Evolutionary conservation across 2,797 vertebrate species (phyloP).

Genomic region (Oreortyx pictus): DNA sequence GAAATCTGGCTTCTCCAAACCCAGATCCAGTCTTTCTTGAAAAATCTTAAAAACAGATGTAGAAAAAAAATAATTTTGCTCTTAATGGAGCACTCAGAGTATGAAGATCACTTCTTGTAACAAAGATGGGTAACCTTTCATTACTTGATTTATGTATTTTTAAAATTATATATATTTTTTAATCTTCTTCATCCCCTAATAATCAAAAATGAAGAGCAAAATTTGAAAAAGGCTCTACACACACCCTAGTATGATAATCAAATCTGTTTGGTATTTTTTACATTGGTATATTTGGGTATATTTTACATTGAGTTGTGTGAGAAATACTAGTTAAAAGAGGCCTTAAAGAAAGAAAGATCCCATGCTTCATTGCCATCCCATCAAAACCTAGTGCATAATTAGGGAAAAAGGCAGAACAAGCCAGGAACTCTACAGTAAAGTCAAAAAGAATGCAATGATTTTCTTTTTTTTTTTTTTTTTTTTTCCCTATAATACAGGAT

Average conservation of each 20-base stretch:
- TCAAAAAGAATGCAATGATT: not conserved
- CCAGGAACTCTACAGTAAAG: not conserved
- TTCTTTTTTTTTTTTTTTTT: not conserved
- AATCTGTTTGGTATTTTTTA: not conserved
- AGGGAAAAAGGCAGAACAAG: not conserved
- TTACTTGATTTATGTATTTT: not conserved
- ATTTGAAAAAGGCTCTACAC: not conserved
- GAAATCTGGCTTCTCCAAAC: not conserved
- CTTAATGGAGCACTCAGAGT: not conserved
- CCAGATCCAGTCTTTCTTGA: not conserved
- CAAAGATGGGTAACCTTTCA: not conserved
- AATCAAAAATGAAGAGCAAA: not conserved
- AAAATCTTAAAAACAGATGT: not conserved
- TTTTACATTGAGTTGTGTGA: not conserved
- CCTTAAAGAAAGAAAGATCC: not conserved
- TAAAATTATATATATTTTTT: not conserved
- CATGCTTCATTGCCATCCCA: not conserved
- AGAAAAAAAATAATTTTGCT: not conserved
- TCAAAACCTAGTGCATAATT: not conserved
- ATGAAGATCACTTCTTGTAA: not conserved
- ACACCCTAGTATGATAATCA: not conserved
- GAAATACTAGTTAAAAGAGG: constrained; percentile 32
- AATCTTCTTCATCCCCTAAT: not conserved
- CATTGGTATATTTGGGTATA: no score
- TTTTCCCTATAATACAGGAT: not conserved